phyloP scores from a whole-genome alignment of 1,140 invertebrate species.

The Prorops nasuta region DNA sequence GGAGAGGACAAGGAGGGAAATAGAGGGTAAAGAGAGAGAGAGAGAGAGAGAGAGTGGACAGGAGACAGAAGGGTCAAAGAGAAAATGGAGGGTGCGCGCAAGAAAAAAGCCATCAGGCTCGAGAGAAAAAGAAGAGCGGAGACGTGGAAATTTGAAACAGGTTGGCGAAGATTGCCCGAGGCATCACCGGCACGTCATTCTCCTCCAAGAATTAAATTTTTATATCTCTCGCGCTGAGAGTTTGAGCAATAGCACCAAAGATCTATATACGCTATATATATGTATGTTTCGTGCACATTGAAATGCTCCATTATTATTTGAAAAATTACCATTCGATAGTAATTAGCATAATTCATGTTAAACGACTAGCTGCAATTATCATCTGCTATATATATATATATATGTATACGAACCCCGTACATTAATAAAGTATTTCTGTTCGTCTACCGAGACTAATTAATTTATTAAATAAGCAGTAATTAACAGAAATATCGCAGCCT shows the following conservation, averaged over 20 bases:
- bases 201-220: slow-evolving; percentile 55
- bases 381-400: no score
- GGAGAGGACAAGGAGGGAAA: no score
- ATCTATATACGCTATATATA: no score
- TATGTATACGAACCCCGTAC: no score
- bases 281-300: no score
- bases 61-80: background rate
- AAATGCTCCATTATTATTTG: no score
- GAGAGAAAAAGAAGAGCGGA: slow-evolving; percentile 23
- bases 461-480: slow-evolving; percentile 32
- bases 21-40: slow-evolving; percentile 9
- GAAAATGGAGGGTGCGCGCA: background rate
- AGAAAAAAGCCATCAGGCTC: slow-evolving; percentile 7
- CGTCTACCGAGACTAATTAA: slow-evolving; percentile 21
- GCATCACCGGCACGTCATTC: slow-evolving; percentile 47
- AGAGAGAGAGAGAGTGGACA: slow-evolving; percentile 13
- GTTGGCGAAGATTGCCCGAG: slow-evolving; percentile 28
- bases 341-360: no score
- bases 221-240: slow-evolving; percentile 56
- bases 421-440: no score
- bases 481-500: slow-evolving; percentile 29
- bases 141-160: slow-evolving; percentile 24
- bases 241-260: slow-evolving; percentile 46
- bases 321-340: no score
- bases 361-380: no score